Evolutionary conservation across 2,797 vertebrate species (phyloP).

Genomic region (Epinephelus malabaricus): DNA sequence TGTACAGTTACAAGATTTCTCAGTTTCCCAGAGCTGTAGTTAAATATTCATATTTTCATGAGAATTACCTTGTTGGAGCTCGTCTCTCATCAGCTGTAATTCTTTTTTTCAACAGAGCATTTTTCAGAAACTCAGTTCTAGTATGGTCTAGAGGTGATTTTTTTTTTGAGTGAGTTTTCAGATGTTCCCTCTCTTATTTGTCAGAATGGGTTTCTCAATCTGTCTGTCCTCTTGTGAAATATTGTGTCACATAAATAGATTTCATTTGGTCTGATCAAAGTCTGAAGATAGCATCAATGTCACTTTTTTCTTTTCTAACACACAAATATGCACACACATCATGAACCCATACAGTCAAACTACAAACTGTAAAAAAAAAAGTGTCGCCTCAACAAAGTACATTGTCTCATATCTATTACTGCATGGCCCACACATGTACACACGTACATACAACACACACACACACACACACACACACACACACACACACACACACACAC

Average conservation of each 20-base stretch:
- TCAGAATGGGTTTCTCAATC: neutral
- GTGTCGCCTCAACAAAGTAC: neutral
- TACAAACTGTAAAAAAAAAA: neutral
- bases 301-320: neutral
- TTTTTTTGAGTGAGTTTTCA: neutral
- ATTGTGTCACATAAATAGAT: neutral
- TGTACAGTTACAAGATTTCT: neutral
- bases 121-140: neutral
- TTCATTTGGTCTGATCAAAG: neutral
- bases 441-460: neutral
- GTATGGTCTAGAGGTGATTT: neutral
- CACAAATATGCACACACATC: neutral
- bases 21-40: neutral
- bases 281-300: neutral
- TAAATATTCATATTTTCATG: conserved; percentile 23
- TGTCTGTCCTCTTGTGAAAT: neutral
- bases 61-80: neutral
- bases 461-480: neutral
- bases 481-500: neutral
- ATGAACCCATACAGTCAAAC: neutral
- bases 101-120: neutral
- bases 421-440: neutral
- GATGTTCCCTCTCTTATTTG: neutral
- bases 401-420: neutral
- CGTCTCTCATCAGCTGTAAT: neutral